These are phyloP conservation scores for Gyrodactylus salaris DNA, from an alignment of 1,140 invertebrate genomes.

Conservation along the genomic window DNA sequence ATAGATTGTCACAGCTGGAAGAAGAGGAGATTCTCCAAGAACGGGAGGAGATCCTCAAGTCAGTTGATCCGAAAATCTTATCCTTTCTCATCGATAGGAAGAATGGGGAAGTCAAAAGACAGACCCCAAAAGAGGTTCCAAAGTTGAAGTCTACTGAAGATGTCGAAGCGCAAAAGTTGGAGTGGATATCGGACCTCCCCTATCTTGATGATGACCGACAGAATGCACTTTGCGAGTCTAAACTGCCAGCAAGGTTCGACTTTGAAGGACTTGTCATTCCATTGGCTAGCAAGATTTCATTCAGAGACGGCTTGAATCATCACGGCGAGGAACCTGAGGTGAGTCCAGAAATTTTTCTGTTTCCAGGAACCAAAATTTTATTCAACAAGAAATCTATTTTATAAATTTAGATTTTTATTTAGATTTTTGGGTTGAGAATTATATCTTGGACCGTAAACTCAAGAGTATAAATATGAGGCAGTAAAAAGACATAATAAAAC, in stretches of 20 bases:
- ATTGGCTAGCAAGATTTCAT: not conserved
- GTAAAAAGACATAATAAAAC: too few species aligned
- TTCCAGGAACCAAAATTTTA: too few species aligned
- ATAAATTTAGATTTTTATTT: too few species aligned
- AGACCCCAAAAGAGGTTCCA: not conserved
- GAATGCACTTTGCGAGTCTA: not conserved
- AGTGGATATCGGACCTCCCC: not conserved
- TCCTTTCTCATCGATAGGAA: not conserved
- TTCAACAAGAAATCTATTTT: too few species aligned
- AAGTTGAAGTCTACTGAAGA: not conserved
- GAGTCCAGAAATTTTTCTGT: not conserved
- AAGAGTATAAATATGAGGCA: too few species aligned
- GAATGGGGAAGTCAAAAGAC: not conserved
- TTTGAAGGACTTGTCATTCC: not conserved
- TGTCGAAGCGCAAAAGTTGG: not conserved
- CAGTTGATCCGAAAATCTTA: not conserved
- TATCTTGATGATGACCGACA: not conserved
- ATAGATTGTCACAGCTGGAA: not conserved
- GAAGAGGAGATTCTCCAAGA: not conserved
- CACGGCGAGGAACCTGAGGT: not conserved
- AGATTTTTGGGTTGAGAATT: too few species aligned
- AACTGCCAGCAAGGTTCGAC: not conserved
- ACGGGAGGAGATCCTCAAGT: not conserved
- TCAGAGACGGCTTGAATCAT: not conserved
- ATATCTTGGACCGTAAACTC: too few species aligned